Evolutionary conservation across 1,140 invertebrate species (phyloP).

Genomic region (Penaeus vannamei): DNA sequence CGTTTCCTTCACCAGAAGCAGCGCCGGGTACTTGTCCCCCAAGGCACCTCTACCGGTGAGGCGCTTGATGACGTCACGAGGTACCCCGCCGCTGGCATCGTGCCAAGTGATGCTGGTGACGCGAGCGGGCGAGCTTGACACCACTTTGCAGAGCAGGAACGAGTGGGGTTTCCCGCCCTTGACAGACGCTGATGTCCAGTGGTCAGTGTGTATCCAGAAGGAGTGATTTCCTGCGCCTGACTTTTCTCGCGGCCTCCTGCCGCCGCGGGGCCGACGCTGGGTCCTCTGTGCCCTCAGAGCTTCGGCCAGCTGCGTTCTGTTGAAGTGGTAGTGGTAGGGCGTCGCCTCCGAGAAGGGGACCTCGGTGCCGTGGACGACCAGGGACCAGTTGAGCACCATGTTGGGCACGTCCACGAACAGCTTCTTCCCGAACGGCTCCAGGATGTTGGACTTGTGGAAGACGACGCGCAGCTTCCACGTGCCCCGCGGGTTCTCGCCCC

Average conservation of each 20-base stretch:
- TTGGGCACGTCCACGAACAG: constrained; percentile 71
- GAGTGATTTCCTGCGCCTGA: background rate
- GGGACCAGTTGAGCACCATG: constrained; percentile 90
- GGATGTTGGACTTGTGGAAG: constrained; percentile 74
- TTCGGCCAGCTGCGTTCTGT: constrained; percentile 20
- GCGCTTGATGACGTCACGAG: constrained; percentile 32
- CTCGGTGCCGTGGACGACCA: constrained; percentile 92
- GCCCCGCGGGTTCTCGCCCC: constrained; percentile 88
- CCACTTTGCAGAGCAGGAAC: constrained; percentile 42
- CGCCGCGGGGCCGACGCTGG: too few species aligned
- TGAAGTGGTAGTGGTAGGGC: constrained; percentile 46
- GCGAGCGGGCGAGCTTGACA: background rate
- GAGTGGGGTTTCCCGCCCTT: background rate
- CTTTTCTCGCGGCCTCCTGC: too few species aligned
- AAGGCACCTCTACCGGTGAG: background rate
- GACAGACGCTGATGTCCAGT: constrained; percentile 34
- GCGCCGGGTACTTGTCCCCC: background rate
- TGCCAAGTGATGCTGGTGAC: constrained; percentile 38
- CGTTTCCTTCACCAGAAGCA: constrained; percentile 26
- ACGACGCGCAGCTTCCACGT: constrained; percentile 93
- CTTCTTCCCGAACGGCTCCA: constrained; percentile 82
- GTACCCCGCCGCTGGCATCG: background rate
- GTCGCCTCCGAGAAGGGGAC: constrained; percentile 62
- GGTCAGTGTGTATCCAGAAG: constrained; percentile 5
- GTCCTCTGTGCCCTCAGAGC: background rate